A percentile compares a stretch with the other conserved stretches of the same genome.
Evolutionary conservation across 2,797 vertebrate genomes (phyloP).

Genomic region (Microctenopoma steveboyesi): DNA sequence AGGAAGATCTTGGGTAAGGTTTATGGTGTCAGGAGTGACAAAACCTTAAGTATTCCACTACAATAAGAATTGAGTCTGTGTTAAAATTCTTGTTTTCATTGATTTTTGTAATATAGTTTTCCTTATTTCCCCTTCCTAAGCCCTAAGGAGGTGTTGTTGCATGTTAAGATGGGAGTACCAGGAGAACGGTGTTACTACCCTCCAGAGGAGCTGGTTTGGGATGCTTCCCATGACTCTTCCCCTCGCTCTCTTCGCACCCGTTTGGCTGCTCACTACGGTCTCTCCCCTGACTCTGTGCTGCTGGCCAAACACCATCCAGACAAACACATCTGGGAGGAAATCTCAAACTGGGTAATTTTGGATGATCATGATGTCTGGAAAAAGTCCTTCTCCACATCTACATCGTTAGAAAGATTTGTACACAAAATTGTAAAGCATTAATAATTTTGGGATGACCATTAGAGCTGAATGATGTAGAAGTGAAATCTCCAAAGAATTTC

Average conservation of each 20-base stretch:
- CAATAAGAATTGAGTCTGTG: neutral
- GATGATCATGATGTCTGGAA: neutral
- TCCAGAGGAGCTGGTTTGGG: conserved; percentile 89
- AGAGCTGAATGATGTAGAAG: neutral
- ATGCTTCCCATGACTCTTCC: conserved; percentile 85
- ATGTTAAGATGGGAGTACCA: conserved; percentile 87
- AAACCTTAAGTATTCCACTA: neutral
- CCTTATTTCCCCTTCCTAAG: conserved; percentile 48
- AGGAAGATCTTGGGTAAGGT: conserved; percentile 90
- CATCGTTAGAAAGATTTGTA: neutral
- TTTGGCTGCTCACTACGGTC: conserved; percentile 84
- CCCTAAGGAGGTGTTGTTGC: conserved; percentile 87
- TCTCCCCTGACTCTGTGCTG: conserved; percentile 88
- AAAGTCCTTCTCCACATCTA: too few relatives aligned
- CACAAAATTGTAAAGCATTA: neutral
- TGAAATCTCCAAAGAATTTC: too few relatives aligned
- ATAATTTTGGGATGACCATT: neutral
- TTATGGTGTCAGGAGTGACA: neutral
- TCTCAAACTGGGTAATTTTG: conserved; percentile 88
- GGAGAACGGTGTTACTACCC: conserved; percentile 84
- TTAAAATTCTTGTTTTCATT: neutral
- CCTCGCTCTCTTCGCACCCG: conserved; percentile 79
- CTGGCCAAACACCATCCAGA: conserved; percentile 93
- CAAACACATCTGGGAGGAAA: conserved; percentile 90
- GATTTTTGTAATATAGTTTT: neutral